phyloP scores from a whole-genome alignment of 2,888 invertebrate genomes.

The Chironomus tentans region DNA sequence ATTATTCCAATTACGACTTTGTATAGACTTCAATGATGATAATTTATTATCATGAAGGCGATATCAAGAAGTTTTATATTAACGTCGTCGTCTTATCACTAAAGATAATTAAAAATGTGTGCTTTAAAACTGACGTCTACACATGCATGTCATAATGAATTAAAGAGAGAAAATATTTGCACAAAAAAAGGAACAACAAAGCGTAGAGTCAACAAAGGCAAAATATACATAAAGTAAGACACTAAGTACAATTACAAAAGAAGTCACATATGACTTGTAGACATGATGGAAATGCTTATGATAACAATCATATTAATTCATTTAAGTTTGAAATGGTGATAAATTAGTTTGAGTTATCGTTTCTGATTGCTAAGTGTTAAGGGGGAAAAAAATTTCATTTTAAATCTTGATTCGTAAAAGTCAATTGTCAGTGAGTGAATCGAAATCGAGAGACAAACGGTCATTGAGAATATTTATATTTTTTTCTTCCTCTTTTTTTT shows the following conservation, averaged over 20 bases:
- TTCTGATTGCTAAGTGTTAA: neutral
- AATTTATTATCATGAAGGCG: neutral
- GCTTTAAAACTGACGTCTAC: neutral
- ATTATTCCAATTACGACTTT: no score
- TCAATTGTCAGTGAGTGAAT: no score
- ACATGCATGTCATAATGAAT: neutral
- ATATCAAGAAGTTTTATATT: neutral
- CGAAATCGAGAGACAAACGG: neutral
- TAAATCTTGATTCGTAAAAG: neutral
- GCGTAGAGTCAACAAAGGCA: neutral
- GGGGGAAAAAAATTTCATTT: neutral
- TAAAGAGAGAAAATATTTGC: neutral
- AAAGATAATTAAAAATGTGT: neutral
- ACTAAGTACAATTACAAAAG: no score
- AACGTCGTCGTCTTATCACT: neutral
- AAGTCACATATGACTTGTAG: neutral
- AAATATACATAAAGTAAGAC: neutral
- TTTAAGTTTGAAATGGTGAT: constrained; percentile 12
- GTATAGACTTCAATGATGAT: neutral
- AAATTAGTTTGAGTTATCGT: constrained; percentile 10
- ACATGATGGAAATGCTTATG: neutral
- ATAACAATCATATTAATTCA: constrained; percentile 7
- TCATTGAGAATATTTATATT: neutral
- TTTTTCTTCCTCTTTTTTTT: neutral
- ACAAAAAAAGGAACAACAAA: neutral